phyloP scores from a whole-genome alignment of 1,140 invertebrate genomes.

The Scaptomyza hsui region DNA sequence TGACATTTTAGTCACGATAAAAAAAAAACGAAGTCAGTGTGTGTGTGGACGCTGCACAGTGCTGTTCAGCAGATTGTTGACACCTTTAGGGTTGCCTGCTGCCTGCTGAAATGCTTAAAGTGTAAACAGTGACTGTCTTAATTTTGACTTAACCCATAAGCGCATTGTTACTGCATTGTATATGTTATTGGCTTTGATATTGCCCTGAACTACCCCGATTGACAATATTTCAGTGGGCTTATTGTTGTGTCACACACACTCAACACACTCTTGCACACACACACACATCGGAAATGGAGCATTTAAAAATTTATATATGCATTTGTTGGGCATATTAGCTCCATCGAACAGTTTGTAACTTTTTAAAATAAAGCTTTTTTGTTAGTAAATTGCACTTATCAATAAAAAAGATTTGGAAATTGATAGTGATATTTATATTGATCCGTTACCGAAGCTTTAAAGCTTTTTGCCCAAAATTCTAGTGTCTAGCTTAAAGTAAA shows the following conservation, averaged over 20 bases:
- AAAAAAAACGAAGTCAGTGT: slow-evolving; percentile 5
- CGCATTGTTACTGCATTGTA: slow-evolving; percentile 7
- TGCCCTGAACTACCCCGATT: slow-evolving; percentile 55
- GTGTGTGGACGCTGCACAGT: slow-evolving; percentile 37
- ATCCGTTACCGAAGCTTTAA: neutral
- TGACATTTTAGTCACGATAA: slow-evolving; percentile 59
- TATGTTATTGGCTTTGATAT: slow-evolving; percentile 1
- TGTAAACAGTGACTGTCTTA: slow-evolving; percentile 57
- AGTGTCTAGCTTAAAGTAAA: no score
- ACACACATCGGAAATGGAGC: slow-evolving; percentile 63
- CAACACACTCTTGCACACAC: slow-evolving; percentile 40
- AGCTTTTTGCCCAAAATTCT: neutral
- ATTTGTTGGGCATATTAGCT: slow-evolving; percentile 7
- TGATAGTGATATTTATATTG: neutral
- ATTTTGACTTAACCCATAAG: slow-evolving; percentile 24
- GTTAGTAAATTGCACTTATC: no score
- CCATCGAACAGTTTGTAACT: neutral
- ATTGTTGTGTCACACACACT: slow-evolving; percentile 47
- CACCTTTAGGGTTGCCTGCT: slow-evolving; percentile 49
- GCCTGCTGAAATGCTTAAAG: slow-evolving; percentile 23
- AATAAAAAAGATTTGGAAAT: no score
- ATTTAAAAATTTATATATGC: slow-evolving; percentile 47
- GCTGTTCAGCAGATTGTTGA: slow-evolving; percentile 41
- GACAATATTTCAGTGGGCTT: slow-evolving; percentile 71
- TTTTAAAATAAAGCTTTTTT: neutral